phyloP scores from a whole-genome alignment of 2,888 invertebrate genomes.

The Theodoxus fluviatilis region DNA sequence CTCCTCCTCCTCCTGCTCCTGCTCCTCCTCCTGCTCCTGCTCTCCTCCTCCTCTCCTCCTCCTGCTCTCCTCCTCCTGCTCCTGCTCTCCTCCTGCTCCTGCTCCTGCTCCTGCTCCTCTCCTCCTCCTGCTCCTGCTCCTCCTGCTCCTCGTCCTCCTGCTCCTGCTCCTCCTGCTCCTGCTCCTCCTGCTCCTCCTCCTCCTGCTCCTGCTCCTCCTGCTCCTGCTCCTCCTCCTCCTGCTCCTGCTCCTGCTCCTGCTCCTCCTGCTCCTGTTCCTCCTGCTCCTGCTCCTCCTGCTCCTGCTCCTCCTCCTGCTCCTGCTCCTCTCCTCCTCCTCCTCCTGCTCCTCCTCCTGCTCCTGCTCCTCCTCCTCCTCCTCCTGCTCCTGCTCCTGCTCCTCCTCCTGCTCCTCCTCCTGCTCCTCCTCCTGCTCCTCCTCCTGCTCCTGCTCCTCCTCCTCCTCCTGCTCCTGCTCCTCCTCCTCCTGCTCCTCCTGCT shows the following conservation, averaged over 20 bases:
- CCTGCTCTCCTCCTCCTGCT: neutral
- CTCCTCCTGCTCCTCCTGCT: too few species aligned
- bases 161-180: neutral
- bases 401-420: too few species aligned
- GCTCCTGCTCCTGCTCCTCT: neutral
- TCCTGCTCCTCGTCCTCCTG: neutral
- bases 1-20: neutral
- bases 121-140: neutral
- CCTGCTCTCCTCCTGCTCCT: neutral
- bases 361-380: too few species aligned
- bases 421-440: too few species aligned
- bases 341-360: too few species aligned
- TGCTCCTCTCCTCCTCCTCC: too few species aligned
- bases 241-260: neutral
- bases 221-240: neutral
- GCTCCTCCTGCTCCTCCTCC: neutral
- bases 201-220: neutral
- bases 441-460: too few species aligned
- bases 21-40: neutral
- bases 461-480: too few species aligned
- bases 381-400: too few species aligned
- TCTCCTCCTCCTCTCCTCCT: neutral
- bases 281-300: too few species aligned
- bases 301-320: too few species aligned
- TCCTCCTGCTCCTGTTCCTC: neutral